phyloP scores from a whole-genome alignment of 2,113 vertebrate species.

The Zapornia atra region DNA sequence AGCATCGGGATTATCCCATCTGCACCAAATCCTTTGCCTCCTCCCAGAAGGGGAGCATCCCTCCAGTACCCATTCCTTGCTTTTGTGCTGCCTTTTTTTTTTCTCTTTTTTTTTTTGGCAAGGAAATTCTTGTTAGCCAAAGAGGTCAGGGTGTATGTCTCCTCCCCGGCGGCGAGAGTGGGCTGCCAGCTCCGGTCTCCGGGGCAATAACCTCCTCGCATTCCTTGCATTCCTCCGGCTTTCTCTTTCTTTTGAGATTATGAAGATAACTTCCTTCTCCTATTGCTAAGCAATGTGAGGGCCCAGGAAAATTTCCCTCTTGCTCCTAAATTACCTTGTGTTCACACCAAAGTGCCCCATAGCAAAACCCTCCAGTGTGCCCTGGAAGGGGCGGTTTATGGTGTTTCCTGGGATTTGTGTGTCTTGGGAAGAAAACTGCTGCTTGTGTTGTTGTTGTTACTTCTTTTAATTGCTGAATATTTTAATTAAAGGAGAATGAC shows the following conservation, averaged over 20 bases:
- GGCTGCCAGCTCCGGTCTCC: slow-evolving; percentile 26
- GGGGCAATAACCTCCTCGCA: slow-evolving; percentile 53
- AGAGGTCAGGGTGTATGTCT: slow-evolving; percentile 30
- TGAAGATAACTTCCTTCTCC: slow-evolving; percentile 64
- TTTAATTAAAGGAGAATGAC: background rate
- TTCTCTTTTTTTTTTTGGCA: too few relatives aligned
- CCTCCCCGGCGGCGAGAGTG: background rate
- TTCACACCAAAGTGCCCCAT: background rate
- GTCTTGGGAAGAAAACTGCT: background rate
- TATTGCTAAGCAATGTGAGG: background rate
- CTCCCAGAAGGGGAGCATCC: background rate
- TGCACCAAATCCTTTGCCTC: background rate
- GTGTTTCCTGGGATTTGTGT: background rate
- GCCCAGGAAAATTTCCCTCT: background rate
- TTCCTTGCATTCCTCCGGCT: slow-evolving; percentile 60
- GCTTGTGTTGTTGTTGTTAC: background rate
- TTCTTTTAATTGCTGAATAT: background rate
- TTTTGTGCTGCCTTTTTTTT: background rate
- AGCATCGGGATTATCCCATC: background rate
- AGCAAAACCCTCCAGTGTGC: background rate
- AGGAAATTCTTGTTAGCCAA: slow-evolving; percentile 24
- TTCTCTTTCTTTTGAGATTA: slow-evolving; percentile 68
- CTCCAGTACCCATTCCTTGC: background rate
- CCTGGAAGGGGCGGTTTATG: background rate
- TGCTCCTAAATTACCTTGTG: background rate